These are phyloP conservation scores for Drosophila mimica DNA, from an alignment of 2,888 invertebrate species.

Conservation along the genomic window DNA sequence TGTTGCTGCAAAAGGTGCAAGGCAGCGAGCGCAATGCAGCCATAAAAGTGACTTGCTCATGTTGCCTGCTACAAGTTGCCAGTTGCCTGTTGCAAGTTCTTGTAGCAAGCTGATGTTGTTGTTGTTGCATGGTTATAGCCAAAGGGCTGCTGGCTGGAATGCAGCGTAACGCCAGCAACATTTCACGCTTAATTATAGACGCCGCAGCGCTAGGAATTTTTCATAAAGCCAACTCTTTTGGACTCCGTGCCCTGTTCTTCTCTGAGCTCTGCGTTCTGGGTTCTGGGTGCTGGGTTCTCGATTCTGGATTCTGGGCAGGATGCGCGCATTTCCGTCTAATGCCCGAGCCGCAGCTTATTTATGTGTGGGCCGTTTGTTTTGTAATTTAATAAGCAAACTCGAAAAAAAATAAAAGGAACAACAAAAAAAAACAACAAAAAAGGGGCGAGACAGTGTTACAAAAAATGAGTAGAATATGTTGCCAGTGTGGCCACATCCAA, in stretches of 20 bases:
- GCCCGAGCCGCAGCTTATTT: constrained; percentile 64
- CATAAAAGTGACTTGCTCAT: constrained; percentile 54
- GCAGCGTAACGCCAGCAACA: constrained; percentile 79
- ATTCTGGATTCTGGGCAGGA: constrained; percentile 41
- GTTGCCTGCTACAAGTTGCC: constrained; percentile 23
- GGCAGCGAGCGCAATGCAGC: constrained; percentile 38
- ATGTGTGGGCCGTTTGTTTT: constrained; percentile 77
- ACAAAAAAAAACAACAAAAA: constrained; percentile 24
- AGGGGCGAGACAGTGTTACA: constrained; percentile 61
- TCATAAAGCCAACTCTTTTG: constrained; percentile 47
- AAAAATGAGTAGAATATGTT: constrained; percentile 24
- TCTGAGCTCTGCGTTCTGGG: not conserved
- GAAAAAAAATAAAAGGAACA: constrained; percentile 29
- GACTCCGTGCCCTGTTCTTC: not conserved
- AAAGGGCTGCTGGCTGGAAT: constrained; percentile 68
- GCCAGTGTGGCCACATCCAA: constrained; percentile 28
- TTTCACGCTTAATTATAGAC: constrained; percentile 83
- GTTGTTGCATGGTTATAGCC: constrained; percentile 48
- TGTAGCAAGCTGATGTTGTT: constrained; percentile 16
- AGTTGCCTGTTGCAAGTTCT: constrained; percentile 29
- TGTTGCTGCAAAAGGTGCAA: constrained; percentile 47
- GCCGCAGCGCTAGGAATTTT: constrained; percentile 76
- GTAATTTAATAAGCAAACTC: constrained; percentile 74
- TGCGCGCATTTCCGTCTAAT: constrained; percentile 68
- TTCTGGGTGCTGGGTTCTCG: not conserved